phyloP scores from a whole-genome alignment of 2,888 invertebrate genomes.

The Cephus rjabovi region DNA sequence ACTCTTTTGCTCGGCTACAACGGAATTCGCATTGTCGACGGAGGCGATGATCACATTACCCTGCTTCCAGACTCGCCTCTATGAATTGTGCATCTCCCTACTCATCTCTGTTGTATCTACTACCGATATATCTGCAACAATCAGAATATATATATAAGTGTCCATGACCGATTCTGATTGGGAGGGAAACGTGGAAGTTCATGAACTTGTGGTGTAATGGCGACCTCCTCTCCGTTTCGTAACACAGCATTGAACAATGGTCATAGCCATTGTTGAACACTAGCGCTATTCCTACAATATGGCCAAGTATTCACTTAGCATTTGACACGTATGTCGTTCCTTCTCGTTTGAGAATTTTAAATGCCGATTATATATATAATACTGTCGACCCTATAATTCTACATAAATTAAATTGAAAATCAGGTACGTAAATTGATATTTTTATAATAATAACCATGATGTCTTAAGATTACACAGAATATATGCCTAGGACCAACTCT shows the following conservation, averaged over 20 bases:
- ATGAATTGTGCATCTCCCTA: too few relatives aligned
- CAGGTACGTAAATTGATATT: not conserved
- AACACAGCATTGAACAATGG: not conserved
- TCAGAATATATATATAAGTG: too few relatives aligned
- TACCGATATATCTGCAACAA: too few relatives aligned
- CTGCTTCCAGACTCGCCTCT: too few relatives aligned
- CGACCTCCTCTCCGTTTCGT: not conserved
- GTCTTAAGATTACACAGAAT: not conserved
- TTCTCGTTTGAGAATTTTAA: slow-evolving; percentile 32
- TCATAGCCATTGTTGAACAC: not conserved
- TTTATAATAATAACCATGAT: not conserved
- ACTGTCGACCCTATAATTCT: not conserved
- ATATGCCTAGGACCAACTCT: not conserved
- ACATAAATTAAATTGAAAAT: not conserved
- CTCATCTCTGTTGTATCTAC: too few relatives aligned
- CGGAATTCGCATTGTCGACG: too few relatives aligned
- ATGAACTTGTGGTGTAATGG: not conserved
- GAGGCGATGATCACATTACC: too few relatives aligned
- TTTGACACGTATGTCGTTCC: slow-evolving; percentile 57
- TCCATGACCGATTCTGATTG: not conserved
- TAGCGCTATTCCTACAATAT: slow-evolving; percentile 12
- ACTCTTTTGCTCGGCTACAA: too few relatives aligned
- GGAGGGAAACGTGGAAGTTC: not conserved
- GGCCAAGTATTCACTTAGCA: not conserved
- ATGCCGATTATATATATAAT: slow-evolving; percentile 36